Evolutionary conservation across 2,888 invertebrate genomes (phyloP).

Genomic region (Flabesymbios commensalis): DNA sequence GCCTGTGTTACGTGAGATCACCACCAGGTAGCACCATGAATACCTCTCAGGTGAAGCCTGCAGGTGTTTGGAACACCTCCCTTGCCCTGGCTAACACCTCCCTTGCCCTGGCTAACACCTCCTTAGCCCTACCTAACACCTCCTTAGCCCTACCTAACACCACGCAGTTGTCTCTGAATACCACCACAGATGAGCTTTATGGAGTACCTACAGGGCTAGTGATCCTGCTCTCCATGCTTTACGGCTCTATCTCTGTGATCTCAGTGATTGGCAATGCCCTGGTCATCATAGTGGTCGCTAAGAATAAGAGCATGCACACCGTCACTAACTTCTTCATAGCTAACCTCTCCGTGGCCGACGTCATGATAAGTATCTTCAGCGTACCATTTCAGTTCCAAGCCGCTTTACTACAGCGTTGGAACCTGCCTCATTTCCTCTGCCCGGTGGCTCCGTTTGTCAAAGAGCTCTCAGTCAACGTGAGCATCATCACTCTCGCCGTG

Average conservation of each 20-base stretch:
- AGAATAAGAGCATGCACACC: constrained; percentile 77
- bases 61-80: too few relatives aligned
- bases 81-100: too few relatives aligned
- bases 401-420: constrained; percentile 83
- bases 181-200: constrained; percentile 66
- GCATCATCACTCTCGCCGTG: constrained; percentile 83
- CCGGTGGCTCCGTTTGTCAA: constrained; percentile 87
- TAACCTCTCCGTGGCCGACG: constrained; percentile 83
- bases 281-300: constrained; percentile 84
- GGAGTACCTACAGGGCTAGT: constrained; percentile 77
- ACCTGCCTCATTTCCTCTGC: constrained; percentile 84
- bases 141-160: too few relatives aligned
- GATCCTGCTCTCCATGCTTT: constrained; percentile 75
- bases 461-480: constrained; percentile 84
- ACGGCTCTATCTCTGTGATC: constrained; percentile 79
- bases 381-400: constrained; percentile 89
- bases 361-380: constrained; percentile 82
- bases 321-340: constrained; percentile 84
- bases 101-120: too few relatives aligned
- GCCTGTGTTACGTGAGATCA: too few relatives aligned
- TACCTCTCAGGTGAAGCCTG: too few relatives aligned
- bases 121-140: too few relatives aligned
- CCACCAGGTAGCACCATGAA: too few relatives aligned
- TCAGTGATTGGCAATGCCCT: constrained; percentile 81
- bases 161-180: too few relatives aligned